phyloP scores from a whole-genome alignment of 2,113 vertebrate genomes.

The Tetrao urogallus region DNA sequence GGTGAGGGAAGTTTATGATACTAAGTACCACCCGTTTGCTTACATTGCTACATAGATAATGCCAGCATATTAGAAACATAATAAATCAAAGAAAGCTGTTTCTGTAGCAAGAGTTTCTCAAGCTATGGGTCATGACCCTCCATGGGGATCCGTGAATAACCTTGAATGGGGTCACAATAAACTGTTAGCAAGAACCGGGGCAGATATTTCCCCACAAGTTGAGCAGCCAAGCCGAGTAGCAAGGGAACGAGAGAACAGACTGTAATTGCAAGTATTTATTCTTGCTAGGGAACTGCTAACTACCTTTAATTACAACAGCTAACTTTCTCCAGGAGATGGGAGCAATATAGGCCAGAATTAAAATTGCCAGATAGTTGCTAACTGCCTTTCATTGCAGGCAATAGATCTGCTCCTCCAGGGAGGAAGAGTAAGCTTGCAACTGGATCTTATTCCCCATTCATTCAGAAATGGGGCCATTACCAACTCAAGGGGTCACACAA shows the following conservation, averaged over 20 bases:
- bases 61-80: background rate
- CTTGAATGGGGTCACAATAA: constrained; percentile 27
- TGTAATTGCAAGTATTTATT: constrained; percentile 63
- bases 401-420: constrained; percentile 48
- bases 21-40: background rate
- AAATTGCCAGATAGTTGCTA: constrained; percentile 42
- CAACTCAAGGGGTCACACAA: constrained; percentile 27
- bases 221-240: background rate
- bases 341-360: constrained; percentile 61
- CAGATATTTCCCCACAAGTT: background rate
- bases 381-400: constrained; percentile 51
- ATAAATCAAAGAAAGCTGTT: constrained; percentile 25
- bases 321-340: constrained; percentile 37
- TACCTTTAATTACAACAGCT: constrained; percentile 64
- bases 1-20: background rate
- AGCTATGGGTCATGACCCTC: constrained; percentile 18
- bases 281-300: constrained; percentile 54
- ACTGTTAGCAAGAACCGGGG: background rate
- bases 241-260: constrained; percentile 25
- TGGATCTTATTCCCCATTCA: constrained; percentile 28
- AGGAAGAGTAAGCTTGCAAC: constrained; percentile 31
- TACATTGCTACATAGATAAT: background rate
- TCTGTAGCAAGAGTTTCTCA: background rate
- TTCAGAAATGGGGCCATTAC: constrained; percentile 42
- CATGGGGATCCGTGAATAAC: background rate